These are phyloP conservation scores for Cyphomyrus plagiostoma DNA, from an alignment of 2,113 vertebrate species.

Conservation along the genomic window DNA sequence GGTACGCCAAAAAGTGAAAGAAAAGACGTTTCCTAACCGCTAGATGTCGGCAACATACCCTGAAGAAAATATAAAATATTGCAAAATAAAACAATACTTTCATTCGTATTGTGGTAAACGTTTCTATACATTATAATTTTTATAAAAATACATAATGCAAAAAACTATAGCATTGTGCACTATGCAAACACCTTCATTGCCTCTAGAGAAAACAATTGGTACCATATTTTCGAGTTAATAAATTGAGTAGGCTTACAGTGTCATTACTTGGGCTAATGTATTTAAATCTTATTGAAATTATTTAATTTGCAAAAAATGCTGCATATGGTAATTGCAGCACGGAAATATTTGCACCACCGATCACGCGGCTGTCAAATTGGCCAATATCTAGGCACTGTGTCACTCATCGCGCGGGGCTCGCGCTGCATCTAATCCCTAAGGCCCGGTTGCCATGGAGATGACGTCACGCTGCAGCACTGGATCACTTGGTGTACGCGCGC, in stretches of 20 bases:
- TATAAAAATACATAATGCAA: neutral
- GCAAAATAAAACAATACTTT: neutral
- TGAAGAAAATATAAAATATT: neutral
- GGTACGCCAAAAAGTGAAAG: neutral
- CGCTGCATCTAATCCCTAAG: conserved; percentile 49
- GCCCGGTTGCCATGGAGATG: conserved; percentile 61
- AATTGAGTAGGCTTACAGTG: neutral
- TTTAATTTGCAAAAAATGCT: neutral
- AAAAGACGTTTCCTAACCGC: neutral
- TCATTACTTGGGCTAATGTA: neutral
- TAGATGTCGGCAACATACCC: neutral
- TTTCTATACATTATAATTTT: neutral
- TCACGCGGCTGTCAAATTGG: neutral
- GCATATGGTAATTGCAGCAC: neutral
- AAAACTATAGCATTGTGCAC: neutral
- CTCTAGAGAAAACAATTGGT: neutral
- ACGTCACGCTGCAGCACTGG: conserved; percentile 52
- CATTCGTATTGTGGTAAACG: neutral
- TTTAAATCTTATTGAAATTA: neutral
- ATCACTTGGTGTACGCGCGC: conserved; percentile 32
- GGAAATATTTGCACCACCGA: neutral
- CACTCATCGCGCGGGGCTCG: conserved; percentile 23
- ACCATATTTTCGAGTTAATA: neutral
- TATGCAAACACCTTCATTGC: neutral
- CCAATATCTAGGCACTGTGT: neutral